These are phyloP conservation scores for Cryptomyrus ogoouensis DNA, from an alignment of 2,113 vertebrate species.

Conservation along the genomic window DNA sequence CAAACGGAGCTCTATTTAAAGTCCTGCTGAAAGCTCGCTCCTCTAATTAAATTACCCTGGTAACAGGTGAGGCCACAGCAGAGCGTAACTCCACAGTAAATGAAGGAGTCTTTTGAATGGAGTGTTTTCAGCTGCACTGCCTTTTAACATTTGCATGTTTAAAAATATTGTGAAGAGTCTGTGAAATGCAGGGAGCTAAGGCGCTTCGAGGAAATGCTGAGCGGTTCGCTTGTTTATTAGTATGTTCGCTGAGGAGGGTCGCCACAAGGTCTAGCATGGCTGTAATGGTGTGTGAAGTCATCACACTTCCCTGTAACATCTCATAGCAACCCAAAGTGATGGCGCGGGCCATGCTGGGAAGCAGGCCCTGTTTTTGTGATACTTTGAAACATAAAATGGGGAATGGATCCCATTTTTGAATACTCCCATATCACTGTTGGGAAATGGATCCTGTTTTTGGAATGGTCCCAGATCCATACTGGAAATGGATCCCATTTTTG, in stretches of 20 bases:
- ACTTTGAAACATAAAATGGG: neutral
- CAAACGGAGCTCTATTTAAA: neutral
- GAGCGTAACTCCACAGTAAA: conserved; percentile 12
- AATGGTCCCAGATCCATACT: neutral
- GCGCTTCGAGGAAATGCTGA: neutral
- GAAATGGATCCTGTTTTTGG: neutral
- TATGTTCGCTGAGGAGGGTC: neutral
- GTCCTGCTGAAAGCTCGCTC: neutral
- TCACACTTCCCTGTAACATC: neutral
- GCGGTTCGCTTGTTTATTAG: neutral
- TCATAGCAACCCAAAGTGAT: neutral
- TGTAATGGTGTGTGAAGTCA: neutral
- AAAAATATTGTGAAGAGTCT: neutral
- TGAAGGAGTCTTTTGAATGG: conserved; percentile 18
- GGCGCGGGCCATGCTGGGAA: neutral
- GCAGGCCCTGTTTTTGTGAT: neutral
- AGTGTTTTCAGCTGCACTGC: conserved; percentile 32
- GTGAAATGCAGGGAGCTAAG: neutral
- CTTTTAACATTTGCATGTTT: neutral
- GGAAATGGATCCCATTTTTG: neutral
- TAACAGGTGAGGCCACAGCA: neutral
- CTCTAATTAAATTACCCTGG: neutral
- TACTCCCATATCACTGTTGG: neutral
- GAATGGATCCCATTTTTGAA: neutral
- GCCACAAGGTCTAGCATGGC: neutral